phyloP scores from a whole-genome alignment of 1,140 invertebrate species.

The Pogonomyrmex californicus region DNA sequence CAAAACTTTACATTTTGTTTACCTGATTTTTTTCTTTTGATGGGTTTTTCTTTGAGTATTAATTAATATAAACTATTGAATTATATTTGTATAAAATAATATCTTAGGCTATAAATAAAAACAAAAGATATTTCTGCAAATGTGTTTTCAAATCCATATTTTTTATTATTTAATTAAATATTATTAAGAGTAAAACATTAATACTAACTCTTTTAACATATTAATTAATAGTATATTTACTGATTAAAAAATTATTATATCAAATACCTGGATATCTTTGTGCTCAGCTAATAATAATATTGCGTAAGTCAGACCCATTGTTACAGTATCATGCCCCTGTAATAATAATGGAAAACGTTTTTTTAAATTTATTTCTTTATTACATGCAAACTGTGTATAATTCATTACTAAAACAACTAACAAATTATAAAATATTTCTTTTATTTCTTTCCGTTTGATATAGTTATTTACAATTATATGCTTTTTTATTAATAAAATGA shows the following conservation, averaged over 20 bases:
- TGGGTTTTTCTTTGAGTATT: background rate
- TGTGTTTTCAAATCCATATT: background rate
- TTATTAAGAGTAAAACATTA: background rate
- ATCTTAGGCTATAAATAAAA: slow-evolving; percentile 59
- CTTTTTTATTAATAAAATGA: too few relatives aligned
- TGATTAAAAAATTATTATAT: too few relatives aligned
- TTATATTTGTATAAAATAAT: background rate
- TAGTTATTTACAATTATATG: background rate
- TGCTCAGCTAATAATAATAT: slow-evolving; percentile 89
- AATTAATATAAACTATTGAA: background rate
- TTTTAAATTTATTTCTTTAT: background rate
- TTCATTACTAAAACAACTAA: too few relatives aligned
- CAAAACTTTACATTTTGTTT: background rate
- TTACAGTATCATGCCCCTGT: slow-evolving; percentile 91
- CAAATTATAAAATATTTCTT: too few relatives aligned
- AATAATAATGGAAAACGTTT: background rate
- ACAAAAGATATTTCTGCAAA: background rate
- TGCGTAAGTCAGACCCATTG: slow-evolving; percentile 88
- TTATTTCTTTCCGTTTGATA: too few relatives aligned
- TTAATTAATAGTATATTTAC: too few relatives aligned
- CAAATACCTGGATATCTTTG: slow-evolving; percentile 88
- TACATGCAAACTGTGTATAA: background rate
- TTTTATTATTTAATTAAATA: background rate
- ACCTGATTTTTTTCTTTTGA: too few relatives aligned
- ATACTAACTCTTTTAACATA: background rate